A percentile compares a stretch with the other conserved stretches of the same genome.
Conservation (phyloP, 2,888 invertebrate species). For the Eupithecia centaureata region DNA sequence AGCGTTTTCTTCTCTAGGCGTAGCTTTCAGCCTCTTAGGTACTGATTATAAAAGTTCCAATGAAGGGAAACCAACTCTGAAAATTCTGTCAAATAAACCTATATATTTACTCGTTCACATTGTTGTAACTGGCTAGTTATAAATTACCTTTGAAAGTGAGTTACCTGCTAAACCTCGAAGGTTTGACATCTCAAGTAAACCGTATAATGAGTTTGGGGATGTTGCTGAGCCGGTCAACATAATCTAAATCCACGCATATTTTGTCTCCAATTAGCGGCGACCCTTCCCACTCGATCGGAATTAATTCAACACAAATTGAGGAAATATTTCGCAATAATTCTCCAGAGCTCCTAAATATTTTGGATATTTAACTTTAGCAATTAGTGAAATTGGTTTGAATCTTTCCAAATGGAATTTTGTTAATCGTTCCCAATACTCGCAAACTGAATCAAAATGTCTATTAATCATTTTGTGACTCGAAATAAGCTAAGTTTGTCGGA, state of each 20-base stretch:
- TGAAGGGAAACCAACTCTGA: not conserved
- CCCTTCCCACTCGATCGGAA: slow-evolving; percentile 46
- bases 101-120: not conserved
- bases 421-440: slow-evolving; percentile 47
- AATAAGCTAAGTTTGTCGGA: slow-evolving; percentile 39
- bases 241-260: slow-evolving; percentile 38
- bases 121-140: not conserved
- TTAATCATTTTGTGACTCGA: slow-evolving; percentile 43
- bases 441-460: slow-evolving; percentile 48
- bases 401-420: slow-evolving; percentile 51
- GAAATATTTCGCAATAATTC: slow-evolving; percentile 50
- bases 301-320: slow-evolving; percentile 47
- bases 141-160: slow-evolving; percentile 2
- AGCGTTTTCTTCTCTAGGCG: not conserved
- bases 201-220: slow-evolving; percentile 15
- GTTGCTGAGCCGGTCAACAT: slow-evolving; percentile 26
- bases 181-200: slow-evolving; percentile 15
- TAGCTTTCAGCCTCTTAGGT: not conserved
- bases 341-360: slow-evolving; percentile 42
- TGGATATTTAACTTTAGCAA: slow-evolving; percentile 53
- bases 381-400: slow-evolving; percentile 48
- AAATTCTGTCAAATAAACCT: not conserved
- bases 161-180: not conserved
- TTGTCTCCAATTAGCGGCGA: slow-evolving; percentile 43
- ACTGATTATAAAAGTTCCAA: not conserved